phyloP scores from a whole-genome alignment of 2,113 vertebrate species.

The Neogale vison region DNA sequence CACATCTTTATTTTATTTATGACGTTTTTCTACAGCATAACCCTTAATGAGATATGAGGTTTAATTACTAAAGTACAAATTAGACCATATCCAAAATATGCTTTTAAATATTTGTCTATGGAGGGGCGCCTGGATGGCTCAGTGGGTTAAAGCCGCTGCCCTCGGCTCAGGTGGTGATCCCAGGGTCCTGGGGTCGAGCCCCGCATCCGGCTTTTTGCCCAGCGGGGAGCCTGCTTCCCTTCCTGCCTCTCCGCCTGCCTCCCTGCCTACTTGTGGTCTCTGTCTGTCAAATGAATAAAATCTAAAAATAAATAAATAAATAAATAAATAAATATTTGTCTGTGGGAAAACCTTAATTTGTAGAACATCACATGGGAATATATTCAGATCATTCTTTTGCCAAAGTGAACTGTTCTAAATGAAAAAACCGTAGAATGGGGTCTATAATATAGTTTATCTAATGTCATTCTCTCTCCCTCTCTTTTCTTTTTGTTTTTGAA shows the following conservation, averaged over 20 bases:
- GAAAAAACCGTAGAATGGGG: neutral
- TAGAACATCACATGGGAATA: neutral
- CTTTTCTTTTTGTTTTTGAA: neutral
- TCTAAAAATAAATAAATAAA: no score
- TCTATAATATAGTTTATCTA: neutral
- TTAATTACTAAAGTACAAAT: neutral
- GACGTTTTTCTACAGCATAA: neutral
- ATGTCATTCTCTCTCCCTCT: neutral
- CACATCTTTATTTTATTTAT: neutral
- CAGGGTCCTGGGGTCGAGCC: no score
- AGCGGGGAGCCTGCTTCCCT: no score
- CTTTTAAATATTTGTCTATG: neutral
- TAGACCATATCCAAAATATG: neutral
- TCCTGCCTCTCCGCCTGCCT: no score
- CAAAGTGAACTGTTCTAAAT: neutral
- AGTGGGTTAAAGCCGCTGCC: no score
- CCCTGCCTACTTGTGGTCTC: no score
- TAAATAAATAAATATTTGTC: neutral
- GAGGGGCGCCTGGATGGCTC: no score
- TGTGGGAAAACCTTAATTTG: neutral
- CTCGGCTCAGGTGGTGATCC: no score
- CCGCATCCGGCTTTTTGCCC: no score
- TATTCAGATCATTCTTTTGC: neutral
- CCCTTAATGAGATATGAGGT: neutral
- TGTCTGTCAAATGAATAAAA: no score